phyloP scores from a whole-genome alignment of 2,113 vertebrate species.

The Otus sunia region DNA sequence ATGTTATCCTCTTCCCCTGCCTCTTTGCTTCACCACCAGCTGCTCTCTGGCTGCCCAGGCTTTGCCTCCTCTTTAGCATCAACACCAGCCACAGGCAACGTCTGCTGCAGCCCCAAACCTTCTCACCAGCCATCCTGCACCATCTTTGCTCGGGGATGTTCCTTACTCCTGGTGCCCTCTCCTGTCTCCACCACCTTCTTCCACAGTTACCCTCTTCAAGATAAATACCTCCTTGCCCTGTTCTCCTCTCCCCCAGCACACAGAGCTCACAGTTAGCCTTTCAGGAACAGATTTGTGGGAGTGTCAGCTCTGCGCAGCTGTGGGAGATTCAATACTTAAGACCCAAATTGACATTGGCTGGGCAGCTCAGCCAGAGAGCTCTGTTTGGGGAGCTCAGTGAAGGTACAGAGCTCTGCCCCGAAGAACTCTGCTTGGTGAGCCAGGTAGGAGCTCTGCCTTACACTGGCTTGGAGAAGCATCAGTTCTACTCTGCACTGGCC shows the following conservation, averaged over 20 bases:
- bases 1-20: background rate
- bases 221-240: background rate
- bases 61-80: background rate
- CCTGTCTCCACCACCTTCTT: background rate
- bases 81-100: background rate
- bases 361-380: too few species aligned
- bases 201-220: background rate
- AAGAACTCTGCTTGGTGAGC: too few species aligned
- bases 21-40: background rate
- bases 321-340: too few species aligned
- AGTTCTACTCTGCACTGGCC: too few species aligned
- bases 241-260: background rate
- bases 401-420: too few species aligned
- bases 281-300: background rate
- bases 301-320: too few species aligned
- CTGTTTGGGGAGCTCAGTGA: too few species aligned
- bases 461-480: too few species aligned
- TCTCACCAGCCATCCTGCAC: background rate
- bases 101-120: background rate
- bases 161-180: accelerated
- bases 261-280: background rate
- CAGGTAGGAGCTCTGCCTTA: too few species aligned
- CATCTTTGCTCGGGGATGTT: accelerated
- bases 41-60: background rate
- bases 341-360: too few species aligned